Evolutionary conservation across 2,888 invertebrate genomes (phyloP).

Genomic region (Dichetophora obliterata): DNA sequence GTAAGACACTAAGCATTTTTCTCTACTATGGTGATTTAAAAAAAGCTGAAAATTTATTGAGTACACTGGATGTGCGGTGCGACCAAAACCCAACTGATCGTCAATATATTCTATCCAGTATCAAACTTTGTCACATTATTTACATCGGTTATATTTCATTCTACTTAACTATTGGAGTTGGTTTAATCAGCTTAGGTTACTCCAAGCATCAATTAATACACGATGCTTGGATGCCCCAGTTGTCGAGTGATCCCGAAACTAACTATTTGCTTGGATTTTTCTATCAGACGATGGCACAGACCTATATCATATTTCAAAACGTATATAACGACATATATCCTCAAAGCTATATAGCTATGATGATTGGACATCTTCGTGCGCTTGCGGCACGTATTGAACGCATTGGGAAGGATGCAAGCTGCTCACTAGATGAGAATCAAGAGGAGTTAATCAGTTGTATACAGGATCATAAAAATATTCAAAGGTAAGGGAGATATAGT

Average conservation of each 20-base stretch:
- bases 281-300: conserved; percentile 43
- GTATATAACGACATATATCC: conserved; percentile 49
- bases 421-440: conserved; percentile 44
- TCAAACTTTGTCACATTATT: conserved; percentile 43
- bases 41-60: conserved; percentile 36
- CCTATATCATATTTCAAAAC: conserved; percentile 44
- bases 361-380: conserved; percentile 50
- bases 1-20: conserved; percentile 46
- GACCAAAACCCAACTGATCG: conserved; percentile 41
- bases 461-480: conserved; percentile 50
- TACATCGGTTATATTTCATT: conserved; percentile 40
- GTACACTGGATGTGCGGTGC: conserved; percentile 47
- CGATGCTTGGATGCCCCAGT: conserved; percentile 49
- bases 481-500: conserved; percentile 46
- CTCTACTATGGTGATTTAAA: conserved; percentile 33
- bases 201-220: conserved; percentile 44
- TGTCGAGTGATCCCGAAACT: conserved; percentile 37
- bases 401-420: conserved; percentile 48
- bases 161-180: conserved; percentile 38
- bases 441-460: conserved; percentile 51
- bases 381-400: conserved; percentile 48
- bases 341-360: conserved; percentile 48
- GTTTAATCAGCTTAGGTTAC: conserved; percentile 46
- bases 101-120: conserved; percentile 39
- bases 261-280: conserved; percentile 45